A percentile compares a stretch with the other conserved stretches of the same genome.
phyloP scores from a whole-genome alignment of 2,797 vertebrate species.

The Rhinophrynus dorsalis region DNA sequence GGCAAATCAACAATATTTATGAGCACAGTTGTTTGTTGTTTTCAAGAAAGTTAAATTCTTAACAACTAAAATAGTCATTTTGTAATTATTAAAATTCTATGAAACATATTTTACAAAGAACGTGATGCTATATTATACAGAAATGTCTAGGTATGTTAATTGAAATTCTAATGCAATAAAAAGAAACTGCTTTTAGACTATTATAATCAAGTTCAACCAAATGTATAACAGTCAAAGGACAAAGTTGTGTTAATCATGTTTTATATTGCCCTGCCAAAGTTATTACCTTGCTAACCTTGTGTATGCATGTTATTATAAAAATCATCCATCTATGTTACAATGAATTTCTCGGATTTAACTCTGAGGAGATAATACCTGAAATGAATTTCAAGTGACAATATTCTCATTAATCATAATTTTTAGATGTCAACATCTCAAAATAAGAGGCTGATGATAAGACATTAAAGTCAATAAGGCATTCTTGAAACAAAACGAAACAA shows the following conservation, averaged over 20 bases:
- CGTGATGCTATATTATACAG: slow-evolving; percentile 37
- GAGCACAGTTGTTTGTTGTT: too few relatives aligned
- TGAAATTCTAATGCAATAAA: slow-evolving; percentile 50
- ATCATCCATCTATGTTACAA: slow-evolving; percentile 69
- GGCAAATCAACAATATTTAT: too few relatives aligned
- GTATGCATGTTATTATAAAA: slow-evolving; percentile 64
- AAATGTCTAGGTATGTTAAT: slow-evolving; percentile 43
- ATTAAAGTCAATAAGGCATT: slow-evolving; percentile 51
- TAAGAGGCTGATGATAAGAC: slow-evolving; percentile 59
- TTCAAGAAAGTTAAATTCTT: slow-evolving; percentile 28
- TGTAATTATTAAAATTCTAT: slow-evolving; percentile 34
- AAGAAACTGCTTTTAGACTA: slow-evolving; percentile 50
- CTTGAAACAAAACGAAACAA: slow-evolving; percentile 41
- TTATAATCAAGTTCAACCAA: slow-evolving; percentile 50
- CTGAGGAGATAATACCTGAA: slow-evolving; percentile 62
- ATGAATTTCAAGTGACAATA: slow-evolving; percentile 65
- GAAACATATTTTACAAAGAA: slow-evolving; percentile 35
- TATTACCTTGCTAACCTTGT: slow-evolving; percentile 62
- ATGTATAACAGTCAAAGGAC: slow-evolving; percentile 54
- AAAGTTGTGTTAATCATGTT: slow-evolving; percentile 56
- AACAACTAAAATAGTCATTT: slow-evolving; percentile 6
- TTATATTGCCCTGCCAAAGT: slow-evolving; percentile 57
- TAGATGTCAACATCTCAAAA: slow-evolving; percentile 57
- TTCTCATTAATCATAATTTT: slow-evolving; percentile 71
- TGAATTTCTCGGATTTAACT: slow-evolving; percentile 64